Evolutionary conservation across 1,140 invertebrate species (phyloP).

Genomic region (Thereuonema tuberculata): DNA sequence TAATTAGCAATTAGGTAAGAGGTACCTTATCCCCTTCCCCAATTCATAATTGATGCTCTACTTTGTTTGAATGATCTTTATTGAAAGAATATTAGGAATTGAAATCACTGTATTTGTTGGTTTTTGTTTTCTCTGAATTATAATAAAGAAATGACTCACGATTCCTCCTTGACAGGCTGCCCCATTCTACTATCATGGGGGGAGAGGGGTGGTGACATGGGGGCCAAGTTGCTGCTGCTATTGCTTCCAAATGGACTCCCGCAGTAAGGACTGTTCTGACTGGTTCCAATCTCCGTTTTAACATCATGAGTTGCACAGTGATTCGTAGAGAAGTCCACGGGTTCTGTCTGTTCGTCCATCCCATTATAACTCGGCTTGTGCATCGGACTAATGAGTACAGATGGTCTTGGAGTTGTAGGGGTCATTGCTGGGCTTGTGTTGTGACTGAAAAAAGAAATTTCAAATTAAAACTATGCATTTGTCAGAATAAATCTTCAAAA

Average conservation of each 20-base stretch:
- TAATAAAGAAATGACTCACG: too few relatives aligned
- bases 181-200: constrained; percentile 8
- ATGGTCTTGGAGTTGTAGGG: constrained; percentile 13
- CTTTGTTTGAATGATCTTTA: too few relatives aligned
- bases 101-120: too few relatives aligned
- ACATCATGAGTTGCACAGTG: constrained; percentile 24
- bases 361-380: constrained; percentile 29
- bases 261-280: constrained; percentile 4
- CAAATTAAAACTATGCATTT: too few relatives aligned
- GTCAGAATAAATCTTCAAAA: too few relatives aligned
- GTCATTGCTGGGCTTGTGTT: constrained; percentile 9
- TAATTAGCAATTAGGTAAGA: too few relatives aligned
- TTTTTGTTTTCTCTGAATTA: too few relatives aligned
- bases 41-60: too few relatives aligned
- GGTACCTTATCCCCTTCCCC: too few relatives aligned
- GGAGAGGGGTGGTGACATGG: constrained; percentile 26
- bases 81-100: too few relatives aligned
- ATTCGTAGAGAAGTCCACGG: constrained; percentile 51
- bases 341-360: constrained; percentile 47
- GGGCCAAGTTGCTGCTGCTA: constrained; percentile 32
- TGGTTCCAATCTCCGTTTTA: background rate
- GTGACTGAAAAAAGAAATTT: background rate
- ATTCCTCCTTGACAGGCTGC: background rate
- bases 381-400: constrained; percentile 37
- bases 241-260: constrained; percentile 1